phyloP scores from a whole-genome alignment of 2,888 invertebrate genomes.

The Thereva unica region DNA sequence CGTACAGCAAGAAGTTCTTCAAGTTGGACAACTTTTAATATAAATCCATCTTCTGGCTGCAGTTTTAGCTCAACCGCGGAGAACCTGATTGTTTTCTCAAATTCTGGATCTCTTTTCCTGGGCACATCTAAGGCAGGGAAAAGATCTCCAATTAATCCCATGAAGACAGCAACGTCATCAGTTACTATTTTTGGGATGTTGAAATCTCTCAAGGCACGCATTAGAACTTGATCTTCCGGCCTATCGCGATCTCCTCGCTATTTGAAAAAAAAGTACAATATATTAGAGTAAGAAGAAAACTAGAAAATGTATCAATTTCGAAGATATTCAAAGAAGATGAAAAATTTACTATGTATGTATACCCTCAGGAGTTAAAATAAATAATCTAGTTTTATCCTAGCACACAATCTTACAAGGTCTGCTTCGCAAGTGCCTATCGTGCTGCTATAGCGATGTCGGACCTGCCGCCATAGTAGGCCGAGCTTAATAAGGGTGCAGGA shows the following conservation, averaged over 20 bases:
- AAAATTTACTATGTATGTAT: neutral
- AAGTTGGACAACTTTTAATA: slow-evolving; percentile 85
- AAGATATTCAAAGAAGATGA: neutral
- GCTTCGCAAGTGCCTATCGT: no score
- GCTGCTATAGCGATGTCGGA: no score
- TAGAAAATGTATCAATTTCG: neutral
- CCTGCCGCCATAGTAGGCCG: no score
- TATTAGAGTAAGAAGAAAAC: neutral
- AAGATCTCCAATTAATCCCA: slow-evolving; percentile 91
- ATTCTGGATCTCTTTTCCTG: slow-evolving; percentile 80
- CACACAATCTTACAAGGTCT: no score
- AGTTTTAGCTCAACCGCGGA: slow-evolving; percentile 81
- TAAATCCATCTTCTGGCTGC: slow-evolving; percentile 89
- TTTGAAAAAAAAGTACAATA: neutral
- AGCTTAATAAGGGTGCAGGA: no score
- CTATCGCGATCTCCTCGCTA: slow-evolving; percentile 72
- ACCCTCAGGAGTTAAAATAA: no score
- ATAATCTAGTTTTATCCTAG: no score
- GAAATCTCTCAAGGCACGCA: slow-evolving; percentile 92
- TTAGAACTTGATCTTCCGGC: slow-evolving; percentile 91
- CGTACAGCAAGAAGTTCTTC: slow-evolving; percentile 91
- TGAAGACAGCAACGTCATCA: slow-evolving; percentile 88
- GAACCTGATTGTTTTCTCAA: slow-evolving; percentile 77
- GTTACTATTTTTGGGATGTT: slow-evolving; percentile 94
- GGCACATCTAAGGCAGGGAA: slow-evolving; percentile 93